phyloP scores from a whole-genome alignment of 1,140 invertebrate genomes.

The Trachymyrmex cornetzi region DNA sequence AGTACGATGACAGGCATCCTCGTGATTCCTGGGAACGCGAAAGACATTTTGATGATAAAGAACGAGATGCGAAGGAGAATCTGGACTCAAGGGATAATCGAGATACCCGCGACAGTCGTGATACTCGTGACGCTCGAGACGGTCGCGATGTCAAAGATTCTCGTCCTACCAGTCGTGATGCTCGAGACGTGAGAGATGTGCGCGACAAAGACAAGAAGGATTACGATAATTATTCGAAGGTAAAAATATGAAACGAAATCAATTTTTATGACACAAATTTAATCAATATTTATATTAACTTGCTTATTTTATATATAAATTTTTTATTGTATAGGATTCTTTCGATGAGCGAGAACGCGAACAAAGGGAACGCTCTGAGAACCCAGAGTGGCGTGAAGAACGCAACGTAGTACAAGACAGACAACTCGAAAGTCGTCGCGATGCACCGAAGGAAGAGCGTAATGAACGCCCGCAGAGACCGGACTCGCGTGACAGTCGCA shows the following conservation, averaged over 20 bases:
- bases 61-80: conserved; percentile 71
- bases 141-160: conserved; percentile 75
- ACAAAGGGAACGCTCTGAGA: conserved; percentile 76
- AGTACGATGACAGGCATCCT: conserved; percentile 83
- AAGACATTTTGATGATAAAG: conserved; percentile 83
- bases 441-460: conserved; percentile 68
- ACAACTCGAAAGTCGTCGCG: conserved; percentile 75
- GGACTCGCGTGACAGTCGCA: conserved; percentile 88
- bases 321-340: conserved; percentile 80
- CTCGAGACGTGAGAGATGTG: conserved; percentile 72
- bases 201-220: conserved; percentile 83
- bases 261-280: conserved; percentile 9
- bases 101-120: conserved; percentile 68
- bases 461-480: conserved; percentile 88
- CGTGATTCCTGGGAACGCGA: conserved; percentile 83
- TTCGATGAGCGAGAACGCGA: conserved; percentile 84
- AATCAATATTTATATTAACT: background rate
- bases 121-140: conserved; percentile 73
- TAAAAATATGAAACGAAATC: conserved; percentile 52
- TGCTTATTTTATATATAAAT: conserved; percentile 13
- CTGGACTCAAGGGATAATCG: conserved; percentile 71
- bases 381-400: conserved; percentile 80
- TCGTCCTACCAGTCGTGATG: conserved; percentile 74
- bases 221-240: conserved; percentile 84
- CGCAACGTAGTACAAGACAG: conserved; percentile 73